A percentile compares a stretch with the other conserved stretches of the same genome.
phyloP scores from a whole-genome alignment of 2,888 invertebrate genomes.

The Sinopyrophorus schimmeli region DNA sequence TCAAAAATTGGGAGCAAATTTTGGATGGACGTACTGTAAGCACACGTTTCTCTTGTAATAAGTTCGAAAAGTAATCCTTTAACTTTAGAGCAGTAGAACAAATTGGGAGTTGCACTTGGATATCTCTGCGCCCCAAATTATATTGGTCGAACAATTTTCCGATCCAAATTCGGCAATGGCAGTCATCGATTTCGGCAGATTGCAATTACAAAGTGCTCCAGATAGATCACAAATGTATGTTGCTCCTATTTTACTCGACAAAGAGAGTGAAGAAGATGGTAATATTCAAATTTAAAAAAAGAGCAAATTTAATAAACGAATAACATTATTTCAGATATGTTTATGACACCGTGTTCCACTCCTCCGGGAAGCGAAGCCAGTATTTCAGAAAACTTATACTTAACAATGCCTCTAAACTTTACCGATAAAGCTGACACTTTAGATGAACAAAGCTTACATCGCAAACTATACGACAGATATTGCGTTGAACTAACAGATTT shows the following conservation, averaged over 20 bases:
- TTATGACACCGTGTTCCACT: conserved; percentile 85
- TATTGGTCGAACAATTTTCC: conserved; percentile 80
- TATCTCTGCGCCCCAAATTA: conserved; percentile 91
- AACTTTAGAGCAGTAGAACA: conserved; percentile 63
- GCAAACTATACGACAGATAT: conserved; percentile 77
- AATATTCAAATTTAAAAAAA: conserved; percentile 12
- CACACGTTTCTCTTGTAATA: no score
- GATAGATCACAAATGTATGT: conserved; percentile 41
- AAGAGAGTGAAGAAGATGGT: conserved; percentile 59
- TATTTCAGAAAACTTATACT: conserved; percentile 56
- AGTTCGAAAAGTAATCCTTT: conserved; percentile 1
- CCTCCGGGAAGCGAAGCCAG: conserved; percentile 81
- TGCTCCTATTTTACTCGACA: conserved; percentile 49
- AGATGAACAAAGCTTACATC: conserved; percentile 66
- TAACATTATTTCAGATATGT: conserved; percentile 60
- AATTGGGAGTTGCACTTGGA: conserved; percentile 89
- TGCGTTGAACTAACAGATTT: conserved; percentile 78
- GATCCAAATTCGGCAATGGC: conserved; percentile 77
- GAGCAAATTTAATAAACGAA: not conserved
- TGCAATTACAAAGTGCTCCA: conserved; percentile 64
- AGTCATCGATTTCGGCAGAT: conserved; percentile 88
- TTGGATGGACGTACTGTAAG: conserved; percentile 65
- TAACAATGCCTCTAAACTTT: conserved; percentile 33
- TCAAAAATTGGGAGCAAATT: conserved; percentile 77
- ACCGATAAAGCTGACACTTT: conserved; percentile 46